phyloP scores from a whole-genome alignment of 2,113 vertebrate genomes.

The Sinocyclocheilus rhinocerous region DNA sequence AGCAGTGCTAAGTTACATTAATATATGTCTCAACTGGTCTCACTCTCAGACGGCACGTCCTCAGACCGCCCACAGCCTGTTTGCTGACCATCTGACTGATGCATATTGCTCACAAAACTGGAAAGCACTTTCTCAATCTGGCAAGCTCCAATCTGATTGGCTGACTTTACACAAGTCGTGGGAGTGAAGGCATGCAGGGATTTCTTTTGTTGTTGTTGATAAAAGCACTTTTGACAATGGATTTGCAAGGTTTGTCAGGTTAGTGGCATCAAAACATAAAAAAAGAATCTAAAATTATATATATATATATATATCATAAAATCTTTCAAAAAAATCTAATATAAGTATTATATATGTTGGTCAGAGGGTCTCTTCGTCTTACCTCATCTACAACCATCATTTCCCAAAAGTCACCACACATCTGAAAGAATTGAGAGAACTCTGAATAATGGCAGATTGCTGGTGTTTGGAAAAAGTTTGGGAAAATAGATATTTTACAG shows the following conservation, averaged over 20 bases:
- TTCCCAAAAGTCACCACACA: neutral
- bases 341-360: no score
- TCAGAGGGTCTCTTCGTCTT: no score
- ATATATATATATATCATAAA: no score
- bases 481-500: neutral
- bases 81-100: constrained; percentile 21
- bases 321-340: no score
- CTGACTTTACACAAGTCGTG: constrained; percentile 7
- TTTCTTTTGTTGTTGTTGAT: neutral
- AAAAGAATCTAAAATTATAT: no score
- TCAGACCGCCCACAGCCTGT: constrained; percentile 17
- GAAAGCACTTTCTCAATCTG: constrained; percentile 14
- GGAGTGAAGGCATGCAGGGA: neutral
- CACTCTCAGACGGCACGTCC: neutral
- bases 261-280: no score
- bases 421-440: neutral
- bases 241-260: no score
- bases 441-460: constrained; percentile 10
- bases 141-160: constrained; percentile 15
- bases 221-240: no score
- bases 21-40: neutral
- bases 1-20: neutral
- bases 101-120: constrained; percentile 15
- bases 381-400: neutral
- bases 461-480: neutral